Percentiles rank a stretch among this genome's conserved stretches.
phyloP scores from a whole-genome alignment of 2,888 invertebrate species.

The Meganola albula region DNA sequence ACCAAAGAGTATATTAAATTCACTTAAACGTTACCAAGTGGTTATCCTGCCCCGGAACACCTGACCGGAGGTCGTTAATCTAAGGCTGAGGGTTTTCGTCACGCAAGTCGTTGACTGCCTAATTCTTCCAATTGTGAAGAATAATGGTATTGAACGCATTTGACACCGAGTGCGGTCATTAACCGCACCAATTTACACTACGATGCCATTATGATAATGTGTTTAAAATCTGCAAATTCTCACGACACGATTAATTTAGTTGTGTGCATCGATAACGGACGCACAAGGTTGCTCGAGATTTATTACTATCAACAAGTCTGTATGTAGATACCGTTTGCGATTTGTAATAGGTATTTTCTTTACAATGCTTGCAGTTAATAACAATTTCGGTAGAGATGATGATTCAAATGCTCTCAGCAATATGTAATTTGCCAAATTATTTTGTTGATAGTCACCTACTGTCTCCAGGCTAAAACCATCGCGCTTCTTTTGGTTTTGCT shows the following conservation, averaged over 20 bases:
- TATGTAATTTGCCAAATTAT: too few relatives aligned
- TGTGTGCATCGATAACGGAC: conserved; percentile 10
- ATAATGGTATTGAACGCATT: conserved; percentile 31
- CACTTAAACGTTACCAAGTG: conserved; percentile 17
- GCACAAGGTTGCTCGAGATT: conserved; percentile 4
- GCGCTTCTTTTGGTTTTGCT: too few relatives aligned
- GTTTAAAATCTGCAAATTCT: conserved; percentile 6
- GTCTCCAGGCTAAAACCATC: too few relatives aligned
- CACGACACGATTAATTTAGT: conserved; percentile 9
- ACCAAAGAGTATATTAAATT: too few relatives aligned
- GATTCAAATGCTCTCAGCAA: too few relatives aligned
- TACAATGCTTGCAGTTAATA: too few relatives aligned
- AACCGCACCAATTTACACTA: conserved; percentile 15
- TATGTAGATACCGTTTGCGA: too few relatives aligned
- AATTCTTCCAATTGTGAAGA: conserved; percentile 30
- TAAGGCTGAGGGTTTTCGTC: conserved; percentile 33
- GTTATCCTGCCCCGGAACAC: conserved; percentile 22
- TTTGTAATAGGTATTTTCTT: too few relatives aligned
- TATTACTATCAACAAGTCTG: too few relatives aligned
- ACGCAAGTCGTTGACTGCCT: conserved; percentile 31
- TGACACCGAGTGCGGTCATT: conserved; percentile 24
- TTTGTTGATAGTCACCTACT: too few relatives aligned
- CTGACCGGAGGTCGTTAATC: conserved; percentile 33
- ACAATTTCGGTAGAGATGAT: too few relatives aligned
- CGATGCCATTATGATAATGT: conserved; percentile 14